Base-by-base conservation (phyloP, 2,888 invertebrate species). In the Idaea straminata region DNA sequence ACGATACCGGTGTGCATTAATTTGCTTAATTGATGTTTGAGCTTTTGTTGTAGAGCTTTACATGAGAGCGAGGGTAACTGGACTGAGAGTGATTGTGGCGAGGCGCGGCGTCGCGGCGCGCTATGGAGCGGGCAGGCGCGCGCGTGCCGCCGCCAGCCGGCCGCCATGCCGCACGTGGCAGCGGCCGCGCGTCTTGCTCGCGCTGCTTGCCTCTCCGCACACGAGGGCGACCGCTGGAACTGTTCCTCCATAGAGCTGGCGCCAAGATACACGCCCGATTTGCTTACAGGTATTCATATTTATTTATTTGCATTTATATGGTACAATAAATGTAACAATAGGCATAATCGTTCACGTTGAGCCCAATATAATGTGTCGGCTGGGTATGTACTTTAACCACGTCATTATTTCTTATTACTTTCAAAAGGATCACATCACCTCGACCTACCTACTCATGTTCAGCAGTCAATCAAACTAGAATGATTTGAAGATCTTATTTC, bases 201-300 rank as follows among this genome's bases (percentile, higher is more conserved):
- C 63, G 89, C 94, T 69, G 95, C 96, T 62, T 97, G 97, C 86
- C 95, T 95, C 83, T 88, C 93, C 71, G 94, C 95, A 35, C 96
- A 97, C 86, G 92, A 93, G 35, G 94, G 96, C 76, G 93, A 96
- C 70, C 91, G 97, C 67, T 97, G 97, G 97, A 97, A 97, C 89
- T 97, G 97, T 88, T 96, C 96, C 67, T 95, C 96, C 61, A 93
- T 97, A 64, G 93, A 94, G 59, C 91, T 92, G 34, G 96, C 96
- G 0, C 97, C 97, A 0, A 93, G 94, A 75, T 94, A 95, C 74
- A 94, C 95, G n/a, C 95, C 96, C 6, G 97, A 97, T 85, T 89
- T 97, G 71, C 94, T 96, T 2, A 94, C 95, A 89, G 97, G 97
- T 97, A 84, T 15, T 5, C 15, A 58, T 36, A 5, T 10, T 36